Percentiles rank a stretch among this genome's conserved stretches.
These are phyloP conservation scores for Tribolium freemani DNA, from an alignment of 2,888 invertebrate species.

Conservation along the genomic window DNA sequence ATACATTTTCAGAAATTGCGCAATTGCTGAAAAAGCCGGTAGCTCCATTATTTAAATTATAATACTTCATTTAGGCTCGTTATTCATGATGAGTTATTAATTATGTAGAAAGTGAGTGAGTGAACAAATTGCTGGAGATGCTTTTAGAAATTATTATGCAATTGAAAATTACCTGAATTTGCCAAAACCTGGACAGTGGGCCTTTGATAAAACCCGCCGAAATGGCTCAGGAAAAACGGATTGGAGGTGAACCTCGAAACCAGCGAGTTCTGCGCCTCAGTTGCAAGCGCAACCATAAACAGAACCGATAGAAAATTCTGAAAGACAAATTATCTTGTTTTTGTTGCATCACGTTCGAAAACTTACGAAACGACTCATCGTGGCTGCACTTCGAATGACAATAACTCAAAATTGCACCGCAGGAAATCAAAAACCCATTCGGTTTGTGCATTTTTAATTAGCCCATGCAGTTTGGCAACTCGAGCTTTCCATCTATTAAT, in stretches of 20 bases:
- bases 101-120: neutral
- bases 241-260: slow-evolving; percentile 23
- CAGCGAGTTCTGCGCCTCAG: neutral
- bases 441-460: neutral
- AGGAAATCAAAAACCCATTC: neutral
- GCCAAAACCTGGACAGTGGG: neutral
- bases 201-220: neutral
- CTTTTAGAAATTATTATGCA: neutral
- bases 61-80: neutral
- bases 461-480: neutral
- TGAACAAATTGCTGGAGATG: neutral
- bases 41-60: neutral
- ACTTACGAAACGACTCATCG: slow-evolving; percentile 14
- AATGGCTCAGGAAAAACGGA: slow-evolving; percentile 21
- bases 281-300: neutral
- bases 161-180: neutral
- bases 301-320: neutral
- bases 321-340: slow-evolving; percentile 11
- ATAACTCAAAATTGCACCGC: neutral
- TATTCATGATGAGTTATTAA: neutral
- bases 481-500: neutral
- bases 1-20: neutral
- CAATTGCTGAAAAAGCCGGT: neutral
- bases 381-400: slow-evolving; percentile 2
- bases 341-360: neutral